phyloP scores from a whole-genome alignment of 1,140 invertebrate genomes.

The Eumeta japonica region DNA sequence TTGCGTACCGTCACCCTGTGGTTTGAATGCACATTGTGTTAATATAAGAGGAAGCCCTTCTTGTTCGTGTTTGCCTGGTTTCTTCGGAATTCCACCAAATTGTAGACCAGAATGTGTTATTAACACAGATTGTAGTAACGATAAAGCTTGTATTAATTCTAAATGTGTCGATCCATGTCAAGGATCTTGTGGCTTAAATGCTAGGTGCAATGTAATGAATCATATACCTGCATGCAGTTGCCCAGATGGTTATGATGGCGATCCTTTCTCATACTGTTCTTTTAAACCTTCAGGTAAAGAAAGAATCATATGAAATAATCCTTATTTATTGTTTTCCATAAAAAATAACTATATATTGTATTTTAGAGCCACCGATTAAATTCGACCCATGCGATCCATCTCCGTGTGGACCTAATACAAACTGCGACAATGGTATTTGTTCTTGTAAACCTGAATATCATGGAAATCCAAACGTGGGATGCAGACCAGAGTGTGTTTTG shows the following conservation, averaged over 20 bases:
- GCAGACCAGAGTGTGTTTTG: conserved; percentile 69
- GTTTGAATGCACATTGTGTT: conserved; percentile 79
- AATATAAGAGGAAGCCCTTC: conserved; percentile 72
- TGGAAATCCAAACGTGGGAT: conserved; percentile 60
- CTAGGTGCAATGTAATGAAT: conserved; percentile 75
- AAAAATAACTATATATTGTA: conserved; percentile 12
- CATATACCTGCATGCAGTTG: conserved; percentile 79
- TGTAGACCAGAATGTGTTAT: conserved; percentile 78
- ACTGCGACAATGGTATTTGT: conserved; percentile 64
- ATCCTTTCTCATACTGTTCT: conserved; percentile 67
- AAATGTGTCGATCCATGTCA: conserved; percentile 82
- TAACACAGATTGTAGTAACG: conserved; percentile 76
- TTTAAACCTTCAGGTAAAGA: conserved; percentile 56
- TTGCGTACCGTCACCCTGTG: conserved; percentile 78
- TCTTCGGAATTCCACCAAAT: conserved; percentile 68
- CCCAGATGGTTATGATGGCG: conserved; percentile 67
- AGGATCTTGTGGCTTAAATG: conserved; percentile 79
- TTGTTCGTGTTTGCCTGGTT: conserved; percentile 71
- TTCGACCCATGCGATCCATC: conserved; percentile 65
- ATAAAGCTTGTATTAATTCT: conserved; percentile 79
- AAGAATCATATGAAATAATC: conserved; percentile 2
- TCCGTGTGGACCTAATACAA: conserved; percentile 67
- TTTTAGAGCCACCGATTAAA: conserved; percentile 41
- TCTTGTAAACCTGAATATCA: conserved; percentile 70
- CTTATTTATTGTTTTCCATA: conserved; percentile 1